phyloP scores from a whole-genome alignment of 2,888 invertebrate species.

The Globia sparganii region DNA sequence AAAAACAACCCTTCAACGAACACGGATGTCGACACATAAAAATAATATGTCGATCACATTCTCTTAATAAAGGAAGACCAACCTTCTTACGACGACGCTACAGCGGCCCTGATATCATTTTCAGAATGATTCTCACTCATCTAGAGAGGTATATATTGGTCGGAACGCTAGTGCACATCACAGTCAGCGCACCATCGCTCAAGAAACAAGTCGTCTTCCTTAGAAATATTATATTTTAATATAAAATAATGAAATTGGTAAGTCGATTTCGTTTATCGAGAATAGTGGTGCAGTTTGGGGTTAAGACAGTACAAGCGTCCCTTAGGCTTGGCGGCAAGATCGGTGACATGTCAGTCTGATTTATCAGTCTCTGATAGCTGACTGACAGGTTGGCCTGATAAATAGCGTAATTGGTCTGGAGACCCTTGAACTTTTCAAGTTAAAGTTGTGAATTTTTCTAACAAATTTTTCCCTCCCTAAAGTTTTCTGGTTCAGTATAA shows the following conservation, averaged over 20 bases:
- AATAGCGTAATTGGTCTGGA: slow-evolving; percentile 7
- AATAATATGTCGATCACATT: slow-evolving; percentile 70
- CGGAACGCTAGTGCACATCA: slow-evolving; percentile 77
- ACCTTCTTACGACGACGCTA: slow-evolving; percentile 69
- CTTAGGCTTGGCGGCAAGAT: neutral
- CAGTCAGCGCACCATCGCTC: slow-evolving; percentile 79
- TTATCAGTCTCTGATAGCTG: slow-evolving; percentile 15
- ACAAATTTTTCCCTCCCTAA: too few species aligned
- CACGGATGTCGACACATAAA: slow-evolving; percentile 64
- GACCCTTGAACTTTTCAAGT: neutral
- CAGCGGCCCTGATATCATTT: slow-evolving; percentile 86
- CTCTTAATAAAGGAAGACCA: slow-evolving; percentile 76
- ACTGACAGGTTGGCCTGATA: neutral
- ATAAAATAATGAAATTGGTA: slow-evolving; percentile 87
- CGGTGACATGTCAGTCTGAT: slow-evolving; percentile 8
- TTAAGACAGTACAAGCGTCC: slow-evolving; percentile 3
- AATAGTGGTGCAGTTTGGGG: slow-evolving; percentile 16
- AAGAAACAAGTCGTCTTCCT: slow-evolving; percentile 75
- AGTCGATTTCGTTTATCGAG: slow-evolving; percentile 71
- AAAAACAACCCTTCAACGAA: slow-evolving; percentile 51
- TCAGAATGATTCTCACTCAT: slow-evolving; percentile 79
- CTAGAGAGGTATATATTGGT: slow-evolving; percentile 80
- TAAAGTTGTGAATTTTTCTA: neutral
- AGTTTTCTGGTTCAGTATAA: neutral
- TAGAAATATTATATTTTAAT: slow-evolving; percentile 65